Conservation (phyloP, 2,113 vertebrate genomes). For the Chiloscyllium plagiosum region DNA sequence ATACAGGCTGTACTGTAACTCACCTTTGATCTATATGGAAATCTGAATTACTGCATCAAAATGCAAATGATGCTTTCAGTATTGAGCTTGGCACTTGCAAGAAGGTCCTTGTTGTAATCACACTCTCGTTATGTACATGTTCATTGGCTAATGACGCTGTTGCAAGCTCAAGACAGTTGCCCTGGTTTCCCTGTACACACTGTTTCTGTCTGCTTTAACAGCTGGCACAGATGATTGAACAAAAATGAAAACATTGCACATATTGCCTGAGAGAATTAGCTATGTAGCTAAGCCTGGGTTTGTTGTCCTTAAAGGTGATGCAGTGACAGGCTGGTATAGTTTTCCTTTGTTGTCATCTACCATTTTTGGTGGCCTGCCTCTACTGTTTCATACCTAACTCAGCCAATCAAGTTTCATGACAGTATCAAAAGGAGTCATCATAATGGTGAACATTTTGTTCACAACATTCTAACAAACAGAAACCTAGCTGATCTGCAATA, state of each 20-base stretch:
- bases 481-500: not conserved
- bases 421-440: not conserved
- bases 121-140: not conserved
- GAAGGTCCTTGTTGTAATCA: not conserved
- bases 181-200: not conserved
- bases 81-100: not conserved
- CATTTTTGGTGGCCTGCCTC: not conserved
- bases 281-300: not conserved
- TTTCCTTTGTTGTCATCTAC: not conserved
- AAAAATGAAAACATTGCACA: not conserved
- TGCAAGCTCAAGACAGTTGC: not conserved
- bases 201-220: not conserved
- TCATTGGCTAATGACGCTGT: not conserved
- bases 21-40: not conserved
- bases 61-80: not conserved
- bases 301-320: not conserved
- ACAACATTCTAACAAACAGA: not conserved
- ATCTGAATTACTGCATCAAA: not conserved
- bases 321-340: not conserved
- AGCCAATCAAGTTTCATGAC: not conserved
- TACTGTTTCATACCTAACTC: not conserved
- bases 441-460: not conserved
- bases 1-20: not conserved
- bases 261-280: not conserved
- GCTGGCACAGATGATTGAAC: not conserved